Evolutionary conservation across 2,113 vertebrate genomes (phyloP).

Genomic region (Aegotheles bennettii): DNA sequence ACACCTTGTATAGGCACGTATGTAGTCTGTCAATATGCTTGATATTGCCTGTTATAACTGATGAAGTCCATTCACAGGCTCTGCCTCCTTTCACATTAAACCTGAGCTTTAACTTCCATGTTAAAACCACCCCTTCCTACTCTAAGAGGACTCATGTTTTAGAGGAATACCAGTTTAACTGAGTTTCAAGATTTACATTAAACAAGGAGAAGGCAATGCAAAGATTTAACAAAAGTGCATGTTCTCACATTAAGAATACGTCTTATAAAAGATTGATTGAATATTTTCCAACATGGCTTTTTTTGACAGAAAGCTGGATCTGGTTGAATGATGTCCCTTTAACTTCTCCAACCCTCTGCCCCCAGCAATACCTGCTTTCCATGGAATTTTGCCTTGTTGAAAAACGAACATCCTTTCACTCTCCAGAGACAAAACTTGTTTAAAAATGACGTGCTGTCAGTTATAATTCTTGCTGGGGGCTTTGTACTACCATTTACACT

Average conservation of each 20-base stretch:
- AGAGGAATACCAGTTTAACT: background rate
- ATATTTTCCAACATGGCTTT: background rate
- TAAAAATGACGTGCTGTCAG: background rate
- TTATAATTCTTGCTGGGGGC: background rate
- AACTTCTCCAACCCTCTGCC: background rate
- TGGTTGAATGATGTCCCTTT: background rate
- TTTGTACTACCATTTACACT: background rate
- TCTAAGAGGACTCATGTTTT: background rate
- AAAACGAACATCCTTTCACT: background rate
- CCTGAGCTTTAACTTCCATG: background rate
- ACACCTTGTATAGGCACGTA: accelerated
- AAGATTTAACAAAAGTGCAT: background rate
- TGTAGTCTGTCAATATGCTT: background rate
- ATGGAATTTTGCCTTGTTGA: background rate
- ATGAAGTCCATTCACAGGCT: background rate
- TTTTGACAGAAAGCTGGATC: constrained; percentile 9
- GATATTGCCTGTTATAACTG: background rate
- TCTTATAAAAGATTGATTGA: background rate
- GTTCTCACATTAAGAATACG: background rate
- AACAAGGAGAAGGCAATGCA: background rate
- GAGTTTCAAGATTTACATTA: background rate
- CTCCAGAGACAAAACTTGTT: background rate
- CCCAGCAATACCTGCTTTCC: background rate
- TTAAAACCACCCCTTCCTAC: background rate
- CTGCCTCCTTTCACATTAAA: background rate